These are phyloP conservation scores for Zaprionus obscuricornis DNA, from an alignment of 2,888 invertebrate species.

Conservation along the genomic window DNA sequence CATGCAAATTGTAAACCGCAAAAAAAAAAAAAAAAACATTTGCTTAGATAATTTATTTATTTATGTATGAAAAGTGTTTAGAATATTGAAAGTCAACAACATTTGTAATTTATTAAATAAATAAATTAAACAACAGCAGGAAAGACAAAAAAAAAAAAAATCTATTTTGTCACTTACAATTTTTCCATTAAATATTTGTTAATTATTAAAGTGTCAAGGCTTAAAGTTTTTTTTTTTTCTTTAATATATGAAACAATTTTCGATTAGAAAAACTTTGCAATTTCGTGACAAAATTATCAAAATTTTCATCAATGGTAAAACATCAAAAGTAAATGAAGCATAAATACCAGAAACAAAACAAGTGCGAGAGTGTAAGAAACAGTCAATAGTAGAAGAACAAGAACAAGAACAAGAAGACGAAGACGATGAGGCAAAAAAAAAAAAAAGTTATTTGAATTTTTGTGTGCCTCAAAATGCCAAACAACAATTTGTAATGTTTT, in stretches of 20 bases:
- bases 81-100: no score
- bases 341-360: slow-evolving; percentile 63
- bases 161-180: no score
- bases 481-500: slow-evolving; percentile 22
- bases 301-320: slow-evolving; percentile 27
- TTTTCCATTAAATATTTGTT: no score
- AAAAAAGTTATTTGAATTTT: slow-evolving; percentile 58
- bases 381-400: no score
- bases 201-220: no score
- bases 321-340: slow-evolving; percentile 76
- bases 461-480: slow-evolving; percentile 30
- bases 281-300: slow-evolving; percentile 19
- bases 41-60: no score
- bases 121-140: neutral
- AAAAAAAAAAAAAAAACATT: no score
- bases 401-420: slow-evolving; percentile 5
- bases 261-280: slow-evolving; percentile 9
- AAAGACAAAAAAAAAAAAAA: neutral
- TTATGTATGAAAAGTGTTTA: no score
- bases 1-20: no score
- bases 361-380: neutral
- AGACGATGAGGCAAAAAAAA: slow-evolving; percentile 6
- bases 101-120: neutral
- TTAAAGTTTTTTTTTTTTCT: no score
- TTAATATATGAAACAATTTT: slow-evolving; percentile 58